Evolutionary conservation across 2,888 invertebrate species (phyloP), one percentile per base, ranked within the genome.

Genomic region (Calameuta idolon): DNA sequence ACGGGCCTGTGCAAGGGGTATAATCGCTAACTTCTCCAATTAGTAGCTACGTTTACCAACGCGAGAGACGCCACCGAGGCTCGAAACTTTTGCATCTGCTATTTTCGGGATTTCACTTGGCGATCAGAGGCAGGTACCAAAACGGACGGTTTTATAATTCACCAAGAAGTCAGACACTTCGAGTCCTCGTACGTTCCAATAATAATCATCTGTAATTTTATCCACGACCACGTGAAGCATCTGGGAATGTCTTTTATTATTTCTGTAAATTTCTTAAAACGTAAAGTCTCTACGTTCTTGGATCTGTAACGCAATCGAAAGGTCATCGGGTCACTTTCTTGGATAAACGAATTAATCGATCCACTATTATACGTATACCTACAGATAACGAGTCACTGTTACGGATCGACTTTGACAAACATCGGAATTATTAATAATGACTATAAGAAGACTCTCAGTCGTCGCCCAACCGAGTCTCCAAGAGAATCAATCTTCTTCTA

Each of bases 1-100:
- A 71, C 71, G 71, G 15, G 30, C 15, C 12, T 34, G 71, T 2
- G 30, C 34, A 69, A 69, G 73, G 75, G 69, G 55, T 75, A 33
- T 37, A 34, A 71, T 30, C 71, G 71, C 30, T 23, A 71, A 71
- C 71, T 71, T 71, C 30, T 30, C 71, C 71, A 71, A 71, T 71
- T 71, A 71, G 71, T 71, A 55, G 55, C 23, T 55, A 5, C 40
- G 15, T 40, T 40, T 40, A 15, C 15, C 15, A 40, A 15, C 40
- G 40, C 15, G 23, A 15, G 55, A 55, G 23, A 23, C 9, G 23
- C 55, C 55, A 55, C 15, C 55, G 55, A 23, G 9, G 23, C 55
- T 1, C 55, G 23, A 9, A 55, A 55, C 55, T 55, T 23, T 55
- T 1, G 55, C 23, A 9, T 23, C 23, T 55, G 9, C 23, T 9